phyloP scores from a whole-genome alignment of 2,888 invertebrate species.

The Dynastes hyllus region DNA sequence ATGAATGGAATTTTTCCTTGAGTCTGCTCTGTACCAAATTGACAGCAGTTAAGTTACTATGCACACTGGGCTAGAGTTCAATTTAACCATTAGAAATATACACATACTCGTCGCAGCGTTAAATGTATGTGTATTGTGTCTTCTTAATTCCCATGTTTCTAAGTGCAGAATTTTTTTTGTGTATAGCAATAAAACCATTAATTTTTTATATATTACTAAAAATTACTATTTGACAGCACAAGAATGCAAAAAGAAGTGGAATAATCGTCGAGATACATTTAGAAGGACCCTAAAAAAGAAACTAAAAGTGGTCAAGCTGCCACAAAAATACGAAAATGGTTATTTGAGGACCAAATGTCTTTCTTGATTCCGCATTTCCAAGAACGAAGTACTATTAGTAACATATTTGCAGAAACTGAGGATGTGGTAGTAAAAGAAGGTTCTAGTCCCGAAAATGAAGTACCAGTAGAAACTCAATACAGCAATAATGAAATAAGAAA shows the following conservation, averaged over 20 bases:
- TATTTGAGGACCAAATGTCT: slow-evolving; percentile 41
- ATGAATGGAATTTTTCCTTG: too few relatives aligned
- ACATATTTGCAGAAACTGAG: not conserved
- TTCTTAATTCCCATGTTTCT: not conserved
- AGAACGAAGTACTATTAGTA: not conserved
- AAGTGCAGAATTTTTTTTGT: not conserved
- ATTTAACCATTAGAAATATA: too few relatives aligned
- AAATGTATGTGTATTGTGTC: slow-evolving; percentile 11
- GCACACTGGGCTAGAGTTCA: too few relatives aligned
- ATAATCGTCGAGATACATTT: slow-evolving; percentile 26
- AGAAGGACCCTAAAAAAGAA: slow-evolving; percentile 38
- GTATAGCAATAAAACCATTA: slow-evolving; percentile 3
- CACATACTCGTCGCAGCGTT: not conserved
- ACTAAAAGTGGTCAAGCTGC: slow-evolving; percentile 39
- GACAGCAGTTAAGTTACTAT: too few relatives aligned
- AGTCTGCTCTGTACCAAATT: too few relatives aligned
- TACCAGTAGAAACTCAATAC: not conserved
- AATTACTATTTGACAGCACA: not conserved
- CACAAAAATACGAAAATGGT: slow-evolving; percentile 38
- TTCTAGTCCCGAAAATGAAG: slow-evolving; percentile 9
- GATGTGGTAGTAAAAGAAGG: slow-evolving; percentile 4
- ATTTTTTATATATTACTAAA: not conserved
- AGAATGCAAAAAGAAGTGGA: slow-evolving; percentile 17
- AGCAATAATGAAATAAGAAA: not conserved
- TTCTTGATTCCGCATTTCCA: slow-evolving; percentile 14